A percentile compares a stretch with the other conserved stretches of the same genome.
These are phyloP conservation scores for Pelobates cultripes DNA, from an alignment of 2,797 vertebrate genomes.

Conservation along the genomic window DNA sequence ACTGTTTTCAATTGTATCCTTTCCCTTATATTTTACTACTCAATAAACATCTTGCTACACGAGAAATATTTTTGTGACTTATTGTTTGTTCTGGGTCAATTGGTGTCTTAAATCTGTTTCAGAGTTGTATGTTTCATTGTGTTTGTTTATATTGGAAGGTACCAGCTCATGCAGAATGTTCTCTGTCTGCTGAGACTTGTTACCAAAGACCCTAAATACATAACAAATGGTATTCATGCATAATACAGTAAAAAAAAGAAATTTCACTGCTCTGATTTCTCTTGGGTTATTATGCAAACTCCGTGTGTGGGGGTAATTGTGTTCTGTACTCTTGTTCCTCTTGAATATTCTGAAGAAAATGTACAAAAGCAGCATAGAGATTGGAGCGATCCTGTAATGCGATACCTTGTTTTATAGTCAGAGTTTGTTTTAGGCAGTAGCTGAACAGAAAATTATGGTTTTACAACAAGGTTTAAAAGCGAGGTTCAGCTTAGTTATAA, in stretches of 20 bases:
- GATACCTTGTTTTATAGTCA: conserved; percentile 1
- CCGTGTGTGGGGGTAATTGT: background rate
- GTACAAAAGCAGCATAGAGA: background rate
- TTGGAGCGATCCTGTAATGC: conserved; percentile 1
- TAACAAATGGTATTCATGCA: conserved; percentile 1
- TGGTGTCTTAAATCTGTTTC: too few relatives aligned
- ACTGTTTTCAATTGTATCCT: too few relatives aligned
- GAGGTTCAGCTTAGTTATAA: background rate
- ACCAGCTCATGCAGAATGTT: background rate
- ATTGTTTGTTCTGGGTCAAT: too few relatives aligned
- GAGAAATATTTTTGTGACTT: too few relatives aligned
- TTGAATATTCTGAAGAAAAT: conserved; percentile 6
- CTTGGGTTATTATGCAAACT: conserved; percentile 15
- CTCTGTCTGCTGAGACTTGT: background rate
- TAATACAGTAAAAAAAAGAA: background rate
- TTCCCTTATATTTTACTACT: too few relatives aligned
- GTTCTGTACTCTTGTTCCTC: conserved; percentile 8
- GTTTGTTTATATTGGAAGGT: background rate
- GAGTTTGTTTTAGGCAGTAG: conserved; percentile 5
- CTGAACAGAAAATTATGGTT: background rate
- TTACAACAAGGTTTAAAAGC: background rate
- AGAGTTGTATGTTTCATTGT: background rate
- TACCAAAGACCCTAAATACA: conserved; percentile 5
- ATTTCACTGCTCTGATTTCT: background rate
- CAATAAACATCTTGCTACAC: too few relatives aligned